A percentile compares a stretch with the other conserved stretches of the same genome.
These are phyloP conservation scores for Pachypeltis micranthus DNA, from an alignment of 1,140 invertebrate genomes.

Conservation along the genomic window DNA sequence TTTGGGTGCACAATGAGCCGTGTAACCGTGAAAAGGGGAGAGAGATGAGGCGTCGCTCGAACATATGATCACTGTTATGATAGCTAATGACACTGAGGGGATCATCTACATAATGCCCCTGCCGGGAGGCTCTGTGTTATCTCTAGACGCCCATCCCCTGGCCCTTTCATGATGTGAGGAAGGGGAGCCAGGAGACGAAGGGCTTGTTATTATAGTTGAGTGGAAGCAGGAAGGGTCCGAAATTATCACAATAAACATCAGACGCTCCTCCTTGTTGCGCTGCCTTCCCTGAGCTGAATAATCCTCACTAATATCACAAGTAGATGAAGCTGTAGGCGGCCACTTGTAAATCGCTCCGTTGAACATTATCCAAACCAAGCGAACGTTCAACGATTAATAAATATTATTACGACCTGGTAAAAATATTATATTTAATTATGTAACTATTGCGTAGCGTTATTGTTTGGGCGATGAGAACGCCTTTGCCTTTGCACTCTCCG, in stretches of 20 bases:
- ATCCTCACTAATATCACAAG: not conserved
- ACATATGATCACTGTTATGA: conserved; percentile 4
- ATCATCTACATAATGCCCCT: not conserved
- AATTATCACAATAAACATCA: not conserved
- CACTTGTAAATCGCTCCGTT: not conserved
- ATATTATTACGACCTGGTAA: not conserved
- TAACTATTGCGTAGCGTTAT: too few relatives aligned
- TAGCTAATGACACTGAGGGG: conserved; percentile 2
- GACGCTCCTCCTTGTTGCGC: not conserved
- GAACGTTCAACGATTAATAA: not conserved
- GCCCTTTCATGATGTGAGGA: not conserved
- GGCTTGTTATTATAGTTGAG: not conserved
- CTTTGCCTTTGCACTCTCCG: too few relatives aligned
- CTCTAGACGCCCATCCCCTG: not conserved
- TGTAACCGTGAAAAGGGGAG: not conserved
- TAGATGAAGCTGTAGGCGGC: not conserved
- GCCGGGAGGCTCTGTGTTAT: not conserved
- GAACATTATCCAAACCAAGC: not conserved
- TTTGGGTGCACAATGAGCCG: not conserved
- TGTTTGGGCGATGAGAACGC: too few relatives aligned
- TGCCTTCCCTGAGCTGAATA: not conserved
- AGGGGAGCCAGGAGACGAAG: not conserved
- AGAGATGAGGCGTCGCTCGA: not conserved
- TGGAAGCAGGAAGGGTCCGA: not conserved
- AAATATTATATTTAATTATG: not conserved